Conservation (phyloP, 1,140 invertebrate species). For the Hermatobates lingyangjiaoensis region DNA sequence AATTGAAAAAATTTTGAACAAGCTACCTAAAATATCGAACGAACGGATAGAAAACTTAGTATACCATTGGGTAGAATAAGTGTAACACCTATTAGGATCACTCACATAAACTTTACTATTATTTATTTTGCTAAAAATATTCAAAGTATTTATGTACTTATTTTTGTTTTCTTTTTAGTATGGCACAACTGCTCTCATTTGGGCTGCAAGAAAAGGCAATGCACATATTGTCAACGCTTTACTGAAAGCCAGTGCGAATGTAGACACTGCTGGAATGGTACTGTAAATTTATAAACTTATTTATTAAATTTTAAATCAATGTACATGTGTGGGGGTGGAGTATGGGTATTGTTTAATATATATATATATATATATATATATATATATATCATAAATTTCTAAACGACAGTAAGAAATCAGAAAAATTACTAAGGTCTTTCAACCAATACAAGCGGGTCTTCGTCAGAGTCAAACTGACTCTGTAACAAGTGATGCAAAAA, state of each 20-base stretch:
- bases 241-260: constrained; percentile 55
- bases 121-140: too few species aligned
- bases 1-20: too few species aligned
- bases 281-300: constrained; percentile 14
- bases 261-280: constrained; percentile 71
- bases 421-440: too few species aligned
- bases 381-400: background rate
- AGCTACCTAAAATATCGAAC: too few species aligned
- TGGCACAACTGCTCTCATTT: constrained; percentile 88
- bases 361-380: background rate
- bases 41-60: too few species aligned
- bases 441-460: too few species aligned
- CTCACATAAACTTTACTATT: too few species aligned
- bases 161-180: constrained; percentile 35
- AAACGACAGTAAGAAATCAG: background rate
- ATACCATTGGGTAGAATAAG: too few species aligned
- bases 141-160: background rate
- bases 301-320: background rate
- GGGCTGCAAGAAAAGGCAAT: constrained; percentile 84
- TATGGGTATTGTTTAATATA: background rate
- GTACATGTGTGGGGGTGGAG: background rate
- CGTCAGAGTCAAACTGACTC: too few species aligned
- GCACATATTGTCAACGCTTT: constrained; percentile 66
- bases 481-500: too few species aligned
- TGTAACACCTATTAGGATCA: too few species aligned